These are phyloP conservation scores for Zygaena filipendulae DNA, from an alignment of 2,888 invertebrate genomes.

Conservation along the genomic window DNA sequence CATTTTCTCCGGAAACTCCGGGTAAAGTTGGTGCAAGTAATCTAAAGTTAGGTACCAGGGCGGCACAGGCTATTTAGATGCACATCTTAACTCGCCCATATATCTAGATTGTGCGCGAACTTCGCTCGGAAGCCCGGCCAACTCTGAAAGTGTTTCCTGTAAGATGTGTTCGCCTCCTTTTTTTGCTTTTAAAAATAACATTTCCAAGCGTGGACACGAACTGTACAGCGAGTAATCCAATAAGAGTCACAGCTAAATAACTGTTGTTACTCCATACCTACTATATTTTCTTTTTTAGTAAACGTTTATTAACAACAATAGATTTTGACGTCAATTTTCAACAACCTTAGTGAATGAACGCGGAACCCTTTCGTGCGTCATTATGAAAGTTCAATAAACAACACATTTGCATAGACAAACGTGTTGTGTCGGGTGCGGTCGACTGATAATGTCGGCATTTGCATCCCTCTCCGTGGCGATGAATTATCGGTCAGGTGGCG, in stretches of 20 bases:
- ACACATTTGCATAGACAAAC: constrained; percentile 49
- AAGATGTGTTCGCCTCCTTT: constrained; percentile 23
- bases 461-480: constrained; percentile 36
- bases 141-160: constrained; percentile 36
- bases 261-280: constrained; percentile 12
- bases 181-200: constrained; percentile 25
- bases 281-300: constrained; percentile 6
- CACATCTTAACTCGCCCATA: constrained; percentile 66
- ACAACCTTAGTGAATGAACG: too few species aligned
- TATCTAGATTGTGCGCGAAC: constrained; percentile 60
- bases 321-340: too few species aligned
- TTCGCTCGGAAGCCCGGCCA: constrained; percentile 25
- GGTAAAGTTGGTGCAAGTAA: constrained; percentile 63
- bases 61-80: constrained; percentile 66
- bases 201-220: constrained; percentile 32
- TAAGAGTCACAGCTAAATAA: constrained; percentile 31
- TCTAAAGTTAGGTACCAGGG: constrained; percentile 65
- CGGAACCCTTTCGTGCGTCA: too few species aligned
- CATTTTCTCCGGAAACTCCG: constrained; percentile 38
- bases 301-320: too few species aligned
- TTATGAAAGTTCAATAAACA: constrained; percentile 64
- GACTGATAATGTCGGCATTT: constrained; percentile 51
- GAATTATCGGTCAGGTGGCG: constrained; percentile 46
- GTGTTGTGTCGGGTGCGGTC: constrained; percentile 33
- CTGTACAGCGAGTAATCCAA: constrained; percentile 29